Evolutionary conservation across 1,140 invertebrate species (phyloP).

Genomic region (Diabrotica virgifera): DNA sequence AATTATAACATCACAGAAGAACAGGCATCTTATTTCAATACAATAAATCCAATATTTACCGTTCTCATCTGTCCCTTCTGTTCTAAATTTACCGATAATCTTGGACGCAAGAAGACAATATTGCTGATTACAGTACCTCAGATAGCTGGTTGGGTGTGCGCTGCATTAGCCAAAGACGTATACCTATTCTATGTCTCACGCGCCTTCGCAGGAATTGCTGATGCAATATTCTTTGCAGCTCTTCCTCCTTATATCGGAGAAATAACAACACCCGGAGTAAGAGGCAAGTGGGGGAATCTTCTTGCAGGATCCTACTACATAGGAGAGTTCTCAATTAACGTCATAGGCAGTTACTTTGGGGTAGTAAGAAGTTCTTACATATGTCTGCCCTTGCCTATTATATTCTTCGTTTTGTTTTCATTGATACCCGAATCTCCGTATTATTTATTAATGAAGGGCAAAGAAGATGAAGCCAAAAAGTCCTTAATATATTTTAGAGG

Average conservation of each 20-base stretch:
- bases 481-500: constrained; percentile 30
- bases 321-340: constrained; percentile 50
- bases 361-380: constrained; percentile 18
- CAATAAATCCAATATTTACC: not conserved
- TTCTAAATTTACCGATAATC: constrained; percentile 23
- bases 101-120: constrained; percentile 31
- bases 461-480: constrained; percentile 30
- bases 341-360: constrained; percentile 46
- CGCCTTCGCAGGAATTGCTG: constrained; percentile 34
- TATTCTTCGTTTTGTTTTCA: constrained; percentile 10
- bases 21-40: constrained; percentile 16
- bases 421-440: constrained; percentile 37
- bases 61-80: constrained; percentile 19
- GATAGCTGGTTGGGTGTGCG: constrained; percentile 22
- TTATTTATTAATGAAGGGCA: constrained; percentile 32
- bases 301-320: constrained; percentile 51
- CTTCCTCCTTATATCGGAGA: constrained; percentile 32
- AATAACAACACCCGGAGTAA: constrained; percentile 30
- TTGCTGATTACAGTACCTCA: constrained; percentile 28
- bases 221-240: constrained; percentile 31
- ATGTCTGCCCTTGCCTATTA: constrained; percentile 10
- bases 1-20: constrained; percentile 25
- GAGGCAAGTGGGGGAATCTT: constrained; percentile 43
- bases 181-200: constrained; percentile 29
- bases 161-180: constrained; percentile 24